Evolutionary conservation across 2,797 vertebrate genomes (phyloP).

Genomic region (Sarcophilus harrisii): DNA sequence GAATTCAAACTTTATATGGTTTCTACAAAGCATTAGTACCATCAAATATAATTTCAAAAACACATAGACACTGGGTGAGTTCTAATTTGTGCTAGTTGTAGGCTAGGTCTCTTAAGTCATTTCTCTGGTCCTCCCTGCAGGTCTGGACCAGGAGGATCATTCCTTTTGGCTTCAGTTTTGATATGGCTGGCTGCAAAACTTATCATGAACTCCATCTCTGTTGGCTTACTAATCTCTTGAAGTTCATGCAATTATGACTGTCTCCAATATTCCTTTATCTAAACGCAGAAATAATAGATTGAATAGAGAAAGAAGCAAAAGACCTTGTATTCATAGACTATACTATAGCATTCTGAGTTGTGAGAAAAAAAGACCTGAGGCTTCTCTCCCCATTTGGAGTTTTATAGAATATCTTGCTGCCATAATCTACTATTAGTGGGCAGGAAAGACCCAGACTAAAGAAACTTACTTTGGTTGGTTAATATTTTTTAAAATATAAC

Average conservation of each 20-base stretch:
- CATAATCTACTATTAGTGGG: not conserved
- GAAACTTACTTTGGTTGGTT: not conserved
- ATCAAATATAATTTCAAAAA: not conserved
- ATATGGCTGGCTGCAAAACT: not conserved
- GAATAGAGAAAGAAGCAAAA: not conserved
- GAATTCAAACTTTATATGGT: not conserved
- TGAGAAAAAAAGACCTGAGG: not conserved
- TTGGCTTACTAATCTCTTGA: not conserved
- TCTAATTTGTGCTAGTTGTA: not conserved
- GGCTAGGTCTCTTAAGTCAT: not conserved
- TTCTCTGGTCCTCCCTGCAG: not conserved
- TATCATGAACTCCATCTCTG: not conserved
- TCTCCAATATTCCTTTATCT: not conserved
- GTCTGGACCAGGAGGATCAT: not conserved
- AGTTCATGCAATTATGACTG: not conserved
- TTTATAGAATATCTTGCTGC: not conserved
- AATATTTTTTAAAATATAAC: not conserved
- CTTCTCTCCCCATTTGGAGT: not conserved
- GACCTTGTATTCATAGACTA: not conserved
- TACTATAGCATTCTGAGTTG: not conserved
- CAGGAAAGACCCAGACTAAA: not conserved
- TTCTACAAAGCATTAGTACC: not conserved
- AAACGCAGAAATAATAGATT: not conserved
- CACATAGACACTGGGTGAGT: not conserved
- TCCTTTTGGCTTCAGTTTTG: not conserved